phyloP scores from a whole-genome alignment of 2,113 vertebrate genomes.

The Pitta sordida region DNA sequence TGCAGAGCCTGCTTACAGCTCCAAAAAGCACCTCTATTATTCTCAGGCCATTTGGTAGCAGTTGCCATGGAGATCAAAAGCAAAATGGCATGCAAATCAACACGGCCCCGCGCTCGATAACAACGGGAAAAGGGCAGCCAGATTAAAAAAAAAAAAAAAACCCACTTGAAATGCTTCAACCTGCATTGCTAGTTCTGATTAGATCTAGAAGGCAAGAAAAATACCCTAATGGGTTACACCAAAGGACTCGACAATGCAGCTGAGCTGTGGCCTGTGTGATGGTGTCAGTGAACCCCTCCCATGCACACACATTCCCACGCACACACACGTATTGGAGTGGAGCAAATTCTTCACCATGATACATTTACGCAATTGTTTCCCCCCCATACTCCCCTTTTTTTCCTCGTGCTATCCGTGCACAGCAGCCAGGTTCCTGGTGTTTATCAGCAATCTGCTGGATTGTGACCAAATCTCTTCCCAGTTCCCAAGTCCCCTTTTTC shows the following conservation, averaged over 20 bases:
- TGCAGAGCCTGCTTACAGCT: slow-evolving; percentile 36
- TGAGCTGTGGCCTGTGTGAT: background rate
- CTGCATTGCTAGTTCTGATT: slow-evolving; percentile 10
- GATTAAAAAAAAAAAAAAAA: background rate
- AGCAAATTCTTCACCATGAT: background rate
- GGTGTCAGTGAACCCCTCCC: fast-evolving
- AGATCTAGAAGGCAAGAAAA: slow-evolving; percentile 18
- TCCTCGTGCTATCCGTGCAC: fast-evolving
- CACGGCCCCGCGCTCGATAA: slow-evolving; percentile 53
- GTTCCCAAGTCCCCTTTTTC: background rate
- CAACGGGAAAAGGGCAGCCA: slow-evolving; percentile 62
- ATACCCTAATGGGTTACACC: background rate
- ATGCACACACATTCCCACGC: fast-evolving
- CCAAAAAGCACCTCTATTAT: slow-evolving; percentile 66
- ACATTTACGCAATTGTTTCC: background rate
- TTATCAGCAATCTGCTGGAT: fast-evolving
- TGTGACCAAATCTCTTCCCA: fast-evolving
- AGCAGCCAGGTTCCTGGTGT: fast-evolving
- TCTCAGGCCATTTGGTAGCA: slow-evolving; percentile 73
- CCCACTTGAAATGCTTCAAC: slow-evolving; percentile 15
- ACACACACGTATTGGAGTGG: fast-evolving
- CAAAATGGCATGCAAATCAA: slow-evolving; percentile 80
- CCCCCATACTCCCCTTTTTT: fast-evolving
- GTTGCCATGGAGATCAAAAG: slow-evolving; percentile 80
- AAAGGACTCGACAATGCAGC: background rate